Base-by-base conservation (phyloP, 2,113 vertebrate genomes). In the Donacobius atricapilla region DNA sequence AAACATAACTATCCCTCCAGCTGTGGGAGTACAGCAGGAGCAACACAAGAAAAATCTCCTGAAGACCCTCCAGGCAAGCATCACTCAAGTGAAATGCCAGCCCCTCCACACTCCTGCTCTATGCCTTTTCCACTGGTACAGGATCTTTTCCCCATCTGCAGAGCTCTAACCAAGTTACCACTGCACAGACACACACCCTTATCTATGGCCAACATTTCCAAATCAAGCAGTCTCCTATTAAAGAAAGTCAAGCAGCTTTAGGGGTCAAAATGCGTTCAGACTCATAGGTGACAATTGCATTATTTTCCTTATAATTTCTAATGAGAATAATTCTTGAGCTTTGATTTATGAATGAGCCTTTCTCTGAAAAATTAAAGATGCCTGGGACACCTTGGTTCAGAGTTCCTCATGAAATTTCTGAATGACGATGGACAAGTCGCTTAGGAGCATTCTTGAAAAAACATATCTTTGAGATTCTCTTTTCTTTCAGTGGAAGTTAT, bases 71-170 rank as follows among this genome's bases (percentile, higher is more conserved):
- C 37, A 81, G 35, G 27, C 21, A 15, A 89, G 42, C 48, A 57
- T 17, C 28, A 3, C 58, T 25, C 17, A 30, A 24, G 37, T 24
- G 16, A 35, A 44, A 35, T 4, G 12, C 7, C 47, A 63, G 50
- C 22, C 25, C 31, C n/a, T 73, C 42, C 31, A 31, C 19, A 4
- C 22, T 86, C 66, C 37, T 65, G 31, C 48, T 77, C 39, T 35
- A 7, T 7, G 81, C 63, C 42, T 63, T 53, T 75, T 18, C 12
- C 2, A 3, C 73, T 11, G 22, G 44, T 50, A 3, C 11, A 7
- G 10, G 35, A 58, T 5, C 57, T 47, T 44, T 64, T 48, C 31
- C 54, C 4, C 0, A 0, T 6, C 45, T 33, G 25, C 14, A 44
- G 75, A 22, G 44, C 75, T 78, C 53, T 22, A 14, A 40, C 15